These are phyloP conservation scores for Mylabris sibirica DNA, from an alignment of 2,888 invertebrate species.

Conservation along the genomic window DNA sequence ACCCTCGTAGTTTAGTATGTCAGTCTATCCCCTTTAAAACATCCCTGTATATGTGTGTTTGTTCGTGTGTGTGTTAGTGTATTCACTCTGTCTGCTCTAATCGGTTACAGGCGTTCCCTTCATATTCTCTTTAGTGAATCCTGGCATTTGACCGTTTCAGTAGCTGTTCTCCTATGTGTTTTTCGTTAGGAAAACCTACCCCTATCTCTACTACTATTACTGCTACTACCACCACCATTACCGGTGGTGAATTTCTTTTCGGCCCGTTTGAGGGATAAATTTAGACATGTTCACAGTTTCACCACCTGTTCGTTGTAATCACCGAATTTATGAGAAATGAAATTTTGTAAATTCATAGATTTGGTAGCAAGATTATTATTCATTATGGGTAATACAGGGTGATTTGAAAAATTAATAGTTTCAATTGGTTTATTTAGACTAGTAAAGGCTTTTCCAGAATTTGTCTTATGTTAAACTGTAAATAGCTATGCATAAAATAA, in stretches of 20 bases:
- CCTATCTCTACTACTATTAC: background rate
- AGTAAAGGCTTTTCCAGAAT: no score
- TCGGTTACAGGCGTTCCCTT: conserved; percentile 56
- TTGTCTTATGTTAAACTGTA: no score
- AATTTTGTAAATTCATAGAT: no score
- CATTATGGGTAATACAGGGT: no score
- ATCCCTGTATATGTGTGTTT: conserved; percentile 38
- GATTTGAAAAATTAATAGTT: background rate
- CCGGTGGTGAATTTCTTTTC: background rate
- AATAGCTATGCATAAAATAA: no score
- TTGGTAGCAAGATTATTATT: no score
- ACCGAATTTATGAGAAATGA: no score
- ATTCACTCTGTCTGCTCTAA: conserved; percentile 51
- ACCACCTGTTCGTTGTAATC: background rate
- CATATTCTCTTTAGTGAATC: conserved; percentile 48
- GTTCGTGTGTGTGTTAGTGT: conserved; percentile 24
- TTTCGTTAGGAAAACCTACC: conserved; percentile 7
- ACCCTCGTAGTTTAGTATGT: conserved; percentile 45
- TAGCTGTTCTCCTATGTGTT: conserved; percentile 8
- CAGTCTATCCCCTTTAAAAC: conserved; percentile 55
- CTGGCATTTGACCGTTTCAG: conserved; percentile 28
- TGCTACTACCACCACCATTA: background rate
- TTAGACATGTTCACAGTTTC: background rate
- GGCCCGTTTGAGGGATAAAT: conserved; percentile 25
- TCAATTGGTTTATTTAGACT: no score